These are phyloP conservation scores for Byasa hedistus DNA, from an alignment of 2,888 invertebrate species.

Conservation along the genomic window DNA sequence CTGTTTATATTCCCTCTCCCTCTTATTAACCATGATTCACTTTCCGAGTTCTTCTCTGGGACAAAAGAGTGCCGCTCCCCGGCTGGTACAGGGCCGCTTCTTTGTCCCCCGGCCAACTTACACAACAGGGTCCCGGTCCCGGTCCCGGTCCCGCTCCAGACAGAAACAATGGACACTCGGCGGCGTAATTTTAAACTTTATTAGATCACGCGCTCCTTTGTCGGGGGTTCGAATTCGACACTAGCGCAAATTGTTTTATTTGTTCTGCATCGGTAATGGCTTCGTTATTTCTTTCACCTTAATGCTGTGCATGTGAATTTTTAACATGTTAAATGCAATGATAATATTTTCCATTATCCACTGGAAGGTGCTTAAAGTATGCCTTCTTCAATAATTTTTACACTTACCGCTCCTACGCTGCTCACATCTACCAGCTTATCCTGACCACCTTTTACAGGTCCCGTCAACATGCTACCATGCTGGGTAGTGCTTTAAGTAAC, in stretches of 20 bases:
- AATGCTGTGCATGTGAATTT: too few species aligned
- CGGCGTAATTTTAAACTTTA: conserved; percentile 38
- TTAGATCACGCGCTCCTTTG: conserved; percentile 39
- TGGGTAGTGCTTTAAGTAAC: too few species aligned
- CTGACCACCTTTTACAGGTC: too few species aligned
- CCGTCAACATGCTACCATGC: too few species aligned
- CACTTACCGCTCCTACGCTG: too few species aligned
- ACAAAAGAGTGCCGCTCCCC: conserved; percentile 64
- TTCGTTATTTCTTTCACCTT: background rate
- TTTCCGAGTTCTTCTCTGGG: conserved; percentile 31
- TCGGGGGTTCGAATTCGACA: conserved; percentile 12
- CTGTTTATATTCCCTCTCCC: conserved; percentile 4
- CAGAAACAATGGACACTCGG: conserved; percentile 37
- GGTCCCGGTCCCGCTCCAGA: conserved; percentile 34
- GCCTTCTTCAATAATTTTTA: too few species aligned
- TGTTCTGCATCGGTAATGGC: background rate
- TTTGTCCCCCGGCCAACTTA: conserved; percentile 35
- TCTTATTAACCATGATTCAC: conserved; percentile 28
- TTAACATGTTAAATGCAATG: too few species aligned
- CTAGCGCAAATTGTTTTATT: conserved; percentile 10
- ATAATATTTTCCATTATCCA: too few species aligned
- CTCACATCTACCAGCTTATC: too few species aligned
- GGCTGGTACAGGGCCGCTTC: conserved; percentile 20
- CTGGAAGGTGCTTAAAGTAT: too few species aligned
- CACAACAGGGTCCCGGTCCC: too few species aligned